Percentiles rank a stretch among this genome's conserved stretches.
These are phyloP conservation scores for Lethrus apterus DNA, from an alignment of 1,140 invertebrate genomes.

Conservation along the genomic window DNA sequence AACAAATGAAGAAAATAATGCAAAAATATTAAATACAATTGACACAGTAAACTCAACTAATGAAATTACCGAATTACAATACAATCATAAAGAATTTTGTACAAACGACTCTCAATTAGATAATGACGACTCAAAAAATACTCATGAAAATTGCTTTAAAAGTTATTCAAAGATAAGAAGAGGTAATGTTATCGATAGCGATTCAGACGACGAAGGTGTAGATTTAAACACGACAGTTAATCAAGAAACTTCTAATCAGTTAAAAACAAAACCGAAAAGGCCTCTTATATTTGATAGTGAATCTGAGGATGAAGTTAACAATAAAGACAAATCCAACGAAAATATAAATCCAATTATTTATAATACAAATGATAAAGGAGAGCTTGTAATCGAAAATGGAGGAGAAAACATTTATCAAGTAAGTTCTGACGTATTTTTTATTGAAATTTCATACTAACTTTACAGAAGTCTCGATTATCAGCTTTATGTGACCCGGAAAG, in stretches of 20 bases:
- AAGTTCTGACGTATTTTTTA: slow-evolving; percentile 13
- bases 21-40: too few species aligned
- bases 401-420: slow-evolving; percentile 17
- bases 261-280: too few species aligned
- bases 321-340: background rate
- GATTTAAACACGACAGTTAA: too few species aligned
- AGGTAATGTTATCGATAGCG: slow-evolving; percentile 23
- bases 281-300: background rate
- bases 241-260: too few species aligned
- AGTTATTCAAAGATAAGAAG: background rate
- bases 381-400: too few species aligned
- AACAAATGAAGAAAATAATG: too few species aligned
- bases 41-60: too few species aligned
- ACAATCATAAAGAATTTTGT: too few species aligned
- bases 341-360: slow-evolving; percentile 9
- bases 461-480: slow-evolving; percentile 21
- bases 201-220: slow-evolving; percentile 18
- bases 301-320: background rate
- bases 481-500: slow-evolving; percentile 30
- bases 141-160: background rate
- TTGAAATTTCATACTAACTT: background rate
- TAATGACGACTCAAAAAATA: background rate
- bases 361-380: slow-evolving; percentile 19
- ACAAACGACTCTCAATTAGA: too few species aligned
- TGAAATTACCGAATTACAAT: too few species aligned